These are phyloP conservation scores for Amphipoea lucens DNA, from an alignment of 2,888 invertebrate genomes.

Conservation along the genomic window DNA sequence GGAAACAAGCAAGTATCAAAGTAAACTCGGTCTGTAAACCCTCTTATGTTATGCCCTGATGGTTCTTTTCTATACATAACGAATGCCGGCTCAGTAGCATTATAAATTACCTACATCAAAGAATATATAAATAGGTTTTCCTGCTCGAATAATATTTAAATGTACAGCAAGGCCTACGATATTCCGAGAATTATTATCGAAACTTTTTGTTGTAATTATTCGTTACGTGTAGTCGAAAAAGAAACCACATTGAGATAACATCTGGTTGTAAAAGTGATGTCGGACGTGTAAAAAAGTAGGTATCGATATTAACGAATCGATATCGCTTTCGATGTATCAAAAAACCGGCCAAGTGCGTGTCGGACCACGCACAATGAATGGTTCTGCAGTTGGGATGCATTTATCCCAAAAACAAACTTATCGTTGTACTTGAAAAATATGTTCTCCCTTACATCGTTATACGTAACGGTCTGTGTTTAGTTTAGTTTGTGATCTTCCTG, in stretches of 20 bases:
- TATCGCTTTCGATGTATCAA: too few species aligned
- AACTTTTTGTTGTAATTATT: constrained; percentile 37
- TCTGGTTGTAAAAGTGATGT: constrained; percentile 1
- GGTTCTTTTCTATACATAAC: constrained; percentile 6
- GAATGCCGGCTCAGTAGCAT: constrained; percentile 2
- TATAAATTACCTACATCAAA: constrained; percentile 24
- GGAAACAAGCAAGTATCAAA: constrained; percentile 15
- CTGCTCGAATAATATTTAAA: constrained; percentile 10
- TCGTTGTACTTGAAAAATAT: not conserved
- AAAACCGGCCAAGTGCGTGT: too few species aligned
- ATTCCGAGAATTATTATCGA: constrained; percentile 11
- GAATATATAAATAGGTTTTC: constrained; percentile 7
- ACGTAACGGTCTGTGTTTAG: not conserved
- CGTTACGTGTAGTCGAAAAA: constrained; percentile 26
- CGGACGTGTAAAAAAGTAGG: not conserved
- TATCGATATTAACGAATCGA: not conserved
- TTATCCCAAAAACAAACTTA: not conserved
- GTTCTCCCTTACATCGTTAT: not conserved
- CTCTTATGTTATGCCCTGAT: not conserved
- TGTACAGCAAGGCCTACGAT: not conserved
- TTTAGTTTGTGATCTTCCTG: too few species aligned
- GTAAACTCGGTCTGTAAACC: constrained; percentile 17
- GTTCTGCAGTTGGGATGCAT: not conserved
- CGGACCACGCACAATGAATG: not conserved
- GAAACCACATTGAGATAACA: constrained; percentile 23